Evolutionary conservation across 2,797 vertebrate genomes (phyloP).

Genomic region (Scleropages formosus): DNA sequence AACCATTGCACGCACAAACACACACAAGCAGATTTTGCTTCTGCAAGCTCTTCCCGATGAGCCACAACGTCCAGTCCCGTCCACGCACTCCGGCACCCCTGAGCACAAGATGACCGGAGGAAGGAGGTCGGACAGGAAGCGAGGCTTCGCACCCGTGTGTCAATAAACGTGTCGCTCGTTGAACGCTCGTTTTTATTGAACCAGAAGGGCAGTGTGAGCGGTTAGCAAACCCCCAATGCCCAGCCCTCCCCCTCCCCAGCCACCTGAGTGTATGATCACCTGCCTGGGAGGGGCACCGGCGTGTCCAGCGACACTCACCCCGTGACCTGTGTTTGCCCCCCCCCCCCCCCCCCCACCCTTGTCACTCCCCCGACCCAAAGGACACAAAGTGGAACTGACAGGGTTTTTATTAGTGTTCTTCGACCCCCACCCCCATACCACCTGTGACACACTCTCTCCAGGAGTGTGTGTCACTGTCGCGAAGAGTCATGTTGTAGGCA

Average conservation of each 20-base stretch:
- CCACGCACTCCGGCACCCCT: no score
- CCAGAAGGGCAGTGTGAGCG: neutral
- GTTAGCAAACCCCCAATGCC: no score
- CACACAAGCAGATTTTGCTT: neutral
- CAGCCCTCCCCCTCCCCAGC: no score
- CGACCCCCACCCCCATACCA: neutral
- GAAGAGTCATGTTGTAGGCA: conserved; percentile 42
- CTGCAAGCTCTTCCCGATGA: no score
- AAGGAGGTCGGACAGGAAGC: no score
- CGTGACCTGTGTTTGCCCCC: neutral
- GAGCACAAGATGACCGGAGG: no score
- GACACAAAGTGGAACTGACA: conserved; percentile 16
- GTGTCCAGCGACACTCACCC: neutral
- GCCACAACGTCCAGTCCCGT: no score
- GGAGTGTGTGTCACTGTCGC: conserved; percentile 20
- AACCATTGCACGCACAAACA: neutral
- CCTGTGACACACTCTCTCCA: neutral
- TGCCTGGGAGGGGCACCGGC: no score
- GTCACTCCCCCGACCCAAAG: conserved; percentile 3
- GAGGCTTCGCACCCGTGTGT: no score
- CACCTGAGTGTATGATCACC: neutral
- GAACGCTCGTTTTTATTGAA: no score
- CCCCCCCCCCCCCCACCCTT: conserved; percentile 31
- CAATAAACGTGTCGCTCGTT: no score
- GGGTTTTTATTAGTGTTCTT: neutral